phyloP scores from a whole-genome alignment of 2,888 invertebrate genomes.

The Sericinus montela region DNA sequence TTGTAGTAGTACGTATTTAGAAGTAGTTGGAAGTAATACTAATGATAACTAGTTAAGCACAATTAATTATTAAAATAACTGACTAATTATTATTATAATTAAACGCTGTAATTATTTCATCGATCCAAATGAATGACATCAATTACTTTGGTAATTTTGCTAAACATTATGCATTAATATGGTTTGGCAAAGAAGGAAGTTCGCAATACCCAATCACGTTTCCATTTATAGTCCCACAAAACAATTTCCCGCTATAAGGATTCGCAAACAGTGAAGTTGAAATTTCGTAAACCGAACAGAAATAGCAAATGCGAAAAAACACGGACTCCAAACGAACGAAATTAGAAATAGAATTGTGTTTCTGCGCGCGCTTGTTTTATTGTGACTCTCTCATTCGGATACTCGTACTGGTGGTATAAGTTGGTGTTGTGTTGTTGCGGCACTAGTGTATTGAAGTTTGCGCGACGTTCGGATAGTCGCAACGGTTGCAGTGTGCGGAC shows the following conservation, averaged over 20 bases:
- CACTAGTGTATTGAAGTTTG: not conserved
- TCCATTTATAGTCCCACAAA: not conserved
- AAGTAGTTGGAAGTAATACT: too few species aligned
- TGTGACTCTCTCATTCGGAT: not conserved
- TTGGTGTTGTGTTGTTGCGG: conserved; percentile 1
- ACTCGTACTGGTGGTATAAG: not conserved
- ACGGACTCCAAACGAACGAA: not conserved
- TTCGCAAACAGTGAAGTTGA: not conserved
- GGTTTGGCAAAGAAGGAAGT: not conserved
- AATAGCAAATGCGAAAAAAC: not conserved
- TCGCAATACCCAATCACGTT: not conserved
- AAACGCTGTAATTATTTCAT: too few species aligned
- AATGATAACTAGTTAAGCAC: too few species aligned
- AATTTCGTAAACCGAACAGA: not conserved
- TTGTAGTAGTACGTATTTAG: too few species aligned
- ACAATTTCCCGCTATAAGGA: not conserved
- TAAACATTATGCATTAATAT: too few species aligned
- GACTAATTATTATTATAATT: too few species aligned
- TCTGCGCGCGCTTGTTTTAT: not conserved
- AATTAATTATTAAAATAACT: too few species aligned
- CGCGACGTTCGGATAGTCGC: not conserved
- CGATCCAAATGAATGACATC: too few species aligned
- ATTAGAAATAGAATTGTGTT: not conserved
- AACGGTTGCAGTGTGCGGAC: conserved; percentile 14
- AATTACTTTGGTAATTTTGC: too few species aligned